Percentiles rank a stretch among this genome's conserved stretches.
phyloP scores from a whole-genome alignment of 2,888 invertebrate genomes.

The Polydrusus cervinus region DNA sequence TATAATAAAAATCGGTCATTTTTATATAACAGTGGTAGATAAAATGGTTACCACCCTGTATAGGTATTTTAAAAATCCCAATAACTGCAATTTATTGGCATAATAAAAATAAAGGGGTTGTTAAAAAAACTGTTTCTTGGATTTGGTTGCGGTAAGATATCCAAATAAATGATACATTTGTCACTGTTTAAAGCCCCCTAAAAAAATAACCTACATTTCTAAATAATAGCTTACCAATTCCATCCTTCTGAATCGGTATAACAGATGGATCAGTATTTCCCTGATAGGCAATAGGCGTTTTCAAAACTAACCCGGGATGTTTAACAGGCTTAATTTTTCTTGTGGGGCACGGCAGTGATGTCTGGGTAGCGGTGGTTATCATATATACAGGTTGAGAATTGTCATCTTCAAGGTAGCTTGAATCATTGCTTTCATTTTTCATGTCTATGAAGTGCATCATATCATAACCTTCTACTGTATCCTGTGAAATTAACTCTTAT shows the following conservation, averaged over 20 bases:
- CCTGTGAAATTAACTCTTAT: constrained; percentile 61
- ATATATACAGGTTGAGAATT: constrained; percentile 69
- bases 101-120: no score
- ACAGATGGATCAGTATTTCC: constrained; percentile 88
- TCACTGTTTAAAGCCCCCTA: no score
- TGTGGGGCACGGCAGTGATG: constrained; percentile 72
- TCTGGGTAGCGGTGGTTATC: constrained; percentile 75
- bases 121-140: no score
- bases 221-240: constrained; percentile 87
- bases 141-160: no score
- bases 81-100: no score
- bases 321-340: constrained; percentile 83
- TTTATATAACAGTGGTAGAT: no score
- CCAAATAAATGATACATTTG: no score
- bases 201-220: no score
- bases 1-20: no score
- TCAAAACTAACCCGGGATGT: constrained; percentile 82
- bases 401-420: constrained; percentile 73
- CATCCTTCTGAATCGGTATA: constrained; percentile 90
- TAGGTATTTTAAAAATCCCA: no score
- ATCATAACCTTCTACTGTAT: constrained; percentile 69
- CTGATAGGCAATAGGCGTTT: constrained; percentile 86
- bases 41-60: no score
- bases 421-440: constrained; percentile 70
- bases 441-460: constrained; percentile 70